A percentile compares a stretch with the other conserved stretches of the same genome.
Evolutionary conservation across 2,797 vertebrate species (phyloP).

Genomic region (Enteromius anoplus): DNA sequence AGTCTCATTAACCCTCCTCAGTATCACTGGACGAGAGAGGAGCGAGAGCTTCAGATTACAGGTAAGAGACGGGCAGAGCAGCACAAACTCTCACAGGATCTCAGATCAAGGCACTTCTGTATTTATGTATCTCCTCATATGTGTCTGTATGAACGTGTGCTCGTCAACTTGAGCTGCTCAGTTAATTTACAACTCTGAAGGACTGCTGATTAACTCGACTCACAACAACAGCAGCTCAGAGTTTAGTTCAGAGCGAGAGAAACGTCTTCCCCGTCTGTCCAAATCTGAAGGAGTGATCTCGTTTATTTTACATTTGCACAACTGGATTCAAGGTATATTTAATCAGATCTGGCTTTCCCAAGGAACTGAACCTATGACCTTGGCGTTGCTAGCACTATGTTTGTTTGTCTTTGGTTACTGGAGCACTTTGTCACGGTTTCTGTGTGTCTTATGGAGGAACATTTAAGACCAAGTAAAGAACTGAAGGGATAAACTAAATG

Average conservation of each 20-base stretch:
- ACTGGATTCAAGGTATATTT: not conserved
- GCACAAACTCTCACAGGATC: not conserved
- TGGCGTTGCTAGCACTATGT: not conserved
- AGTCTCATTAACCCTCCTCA: slow-evolving; percentile 55
- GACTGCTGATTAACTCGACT: slow-evolving; percentile 51
- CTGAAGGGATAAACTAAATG: no score
- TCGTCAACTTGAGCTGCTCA: not conserved
- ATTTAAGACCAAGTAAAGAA: not conserved
- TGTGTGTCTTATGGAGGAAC: not conserved
- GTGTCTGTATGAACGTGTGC: not conserved
- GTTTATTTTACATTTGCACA: not conserved
- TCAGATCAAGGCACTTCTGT: not conserved
- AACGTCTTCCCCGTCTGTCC: not conserved
- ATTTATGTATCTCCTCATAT: not conserved
- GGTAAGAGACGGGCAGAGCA: slow-evolving; percentile 32
- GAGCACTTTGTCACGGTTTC: not conserved
- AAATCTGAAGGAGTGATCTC: not conserved
- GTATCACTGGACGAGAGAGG: slow-evolving; percentile 66
- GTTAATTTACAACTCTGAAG: slow-evolving; percentile 55
- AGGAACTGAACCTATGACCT: not conserved
- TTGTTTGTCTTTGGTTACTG: not conserved
- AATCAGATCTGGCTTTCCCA: not conserved
- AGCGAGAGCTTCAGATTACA: slow-evolving; percentile 66
- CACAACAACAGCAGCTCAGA: slow-evolving; percentile 17
- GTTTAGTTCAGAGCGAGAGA: not conserved